Percentiles rank a stretch among this genome's conserved stretches.
These are phyloP conservation scores for Brachyistius frenatus DNA, from an alignment of 2,113 vertebrate species.

Conservation along the genomic window DNA sequence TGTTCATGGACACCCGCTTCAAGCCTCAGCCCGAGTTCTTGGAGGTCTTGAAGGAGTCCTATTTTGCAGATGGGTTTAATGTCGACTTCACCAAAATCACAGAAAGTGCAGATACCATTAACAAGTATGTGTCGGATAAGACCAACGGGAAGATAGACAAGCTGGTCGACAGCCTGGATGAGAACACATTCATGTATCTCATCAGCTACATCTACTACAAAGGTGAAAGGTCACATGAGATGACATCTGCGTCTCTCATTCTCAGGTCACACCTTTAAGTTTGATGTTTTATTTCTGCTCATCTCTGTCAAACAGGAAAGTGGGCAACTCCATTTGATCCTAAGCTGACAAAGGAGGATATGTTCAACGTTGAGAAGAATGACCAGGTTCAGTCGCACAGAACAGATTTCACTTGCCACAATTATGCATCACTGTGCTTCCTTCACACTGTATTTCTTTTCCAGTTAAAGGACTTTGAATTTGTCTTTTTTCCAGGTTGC, in stretches of 20 bases:
- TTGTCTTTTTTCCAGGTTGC: conserved; percentile 59
- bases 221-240: conserved; percentile 63
- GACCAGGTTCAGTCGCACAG: conserved; percentile 60
- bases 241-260: background rate
- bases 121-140: conserved; percentile 70
- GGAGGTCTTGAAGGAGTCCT: conserved; percentile 68
- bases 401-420: background rate
- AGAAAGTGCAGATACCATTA: conserved; percentile 68
- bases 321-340: conserved; percentile 79
- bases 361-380: conserved; percentile 73
- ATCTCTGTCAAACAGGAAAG: conserved; percentile 71
- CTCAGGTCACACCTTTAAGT: background rate
- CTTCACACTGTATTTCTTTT: background rate
- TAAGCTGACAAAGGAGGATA: conserved; percentile 28
- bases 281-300: conserved; percentile 17
- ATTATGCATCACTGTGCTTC: background rate
- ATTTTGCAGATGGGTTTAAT: conserved; percentile 70
- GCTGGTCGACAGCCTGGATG: conserved; percentile 67
- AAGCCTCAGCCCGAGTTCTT: conserved; percentile 65
- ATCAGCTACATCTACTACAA: conserved; percentile 84
- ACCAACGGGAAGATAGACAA: conserved; percentile 79
- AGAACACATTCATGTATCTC: conserved; percentile 78
- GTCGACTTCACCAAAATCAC: conserved; percentile 66
- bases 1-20: conserved; percentile 69
- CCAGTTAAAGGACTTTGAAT: background rate